Base-by-base conservation (phyloP, 2,888 invertebrate species). In the Macrosiphum euphorbiae region DNA sequence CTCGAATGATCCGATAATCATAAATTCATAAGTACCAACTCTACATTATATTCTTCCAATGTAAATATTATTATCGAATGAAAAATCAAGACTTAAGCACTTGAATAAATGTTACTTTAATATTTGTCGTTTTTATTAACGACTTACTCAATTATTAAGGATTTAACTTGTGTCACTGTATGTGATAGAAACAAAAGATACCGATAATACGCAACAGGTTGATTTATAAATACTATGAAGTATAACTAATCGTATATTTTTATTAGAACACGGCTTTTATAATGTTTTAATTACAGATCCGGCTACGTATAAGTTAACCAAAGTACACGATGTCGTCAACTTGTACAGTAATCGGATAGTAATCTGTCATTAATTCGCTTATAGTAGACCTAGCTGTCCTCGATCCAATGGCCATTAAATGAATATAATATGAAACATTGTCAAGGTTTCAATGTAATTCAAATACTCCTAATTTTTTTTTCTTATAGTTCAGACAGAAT, bases 311-410 rank as follows among this genome's bases (percentile, higher is more conserved):
- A 35, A 58, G 55, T 91, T 86, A 47, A 85, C 58, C 44, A 41
- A 55, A 91, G 55, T 26, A 47, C 28, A 61, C 86, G 2, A 88
- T 89, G 89, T 93, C 55, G 47, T 89, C 92, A 58, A 55, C 78
- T 88, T 84, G 47, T 44, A 90, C 78, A 90, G 85, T 90, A 93
- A 92, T 92, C 58, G n/a, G n/a, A 92, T 61, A 87, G 47, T 47
- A 87, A 93, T 93, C 47, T 86, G 85, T 90, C 86, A 86, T 90
- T 84, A 92, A 92, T 16, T 78, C 44, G 24, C 10, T 94, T 8
- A 20, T 90, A 94, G 86, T 85, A 61, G 90, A 94, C 50, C 93
- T 90, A 90, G 93, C 86, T 90, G 93, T 94, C 93, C 93, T 94
- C 93, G 93, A 90, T 92, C 35, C 61, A 67, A 88, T 92, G 67